Evolutionary conservation across 2,113 vertebrate species (phyloP).

Genomic region (Chascanopsetta lugubris): DNA sequence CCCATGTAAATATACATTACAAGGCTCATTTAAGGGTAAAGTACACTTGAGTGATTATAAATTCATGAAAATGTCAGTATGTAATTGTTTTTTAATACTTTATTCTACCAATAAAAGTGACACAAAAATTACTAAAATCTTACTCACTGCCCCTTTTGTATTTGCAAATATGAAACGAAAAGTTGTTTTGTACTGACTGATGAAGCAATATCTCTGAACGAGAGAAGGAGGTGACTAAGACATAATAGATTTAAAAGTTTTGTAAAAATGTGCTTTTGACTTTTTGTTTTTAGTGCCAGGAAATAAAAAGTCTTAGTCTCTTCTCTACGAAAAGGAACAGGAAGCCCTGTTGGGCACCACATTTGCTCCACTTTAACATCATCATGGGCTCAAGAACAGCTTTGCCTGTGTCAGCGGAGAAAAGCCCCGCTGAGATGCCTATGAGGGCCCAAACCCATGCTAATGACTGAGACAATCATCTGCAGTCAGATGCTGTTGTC

Average conservation of each 20-base stretch:
- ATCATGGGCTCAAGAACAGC: conserved; percentile 45
- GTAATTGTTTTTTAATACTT: too few species aligned
- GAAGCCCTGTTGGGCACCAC: neutral
- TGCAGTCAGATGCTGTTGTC: conserved; percentile 64
- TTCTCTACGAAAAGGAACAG: neutral
- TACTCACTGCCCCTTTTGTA: too few species aligned
- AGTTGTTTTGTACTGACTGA: conserved; percentile 7
- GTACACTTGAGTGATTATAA: too few species aligned
- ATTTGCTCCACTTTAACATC: conserved; percentile 35
- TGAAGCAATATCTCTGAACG: neutral
- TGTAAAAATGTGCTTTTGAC: neutral
- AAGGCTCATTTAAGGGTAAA: too few species aligned
- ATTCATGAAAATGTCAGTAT: too few species aligned
- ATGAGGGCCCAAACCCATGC: conserved; percentile 27
- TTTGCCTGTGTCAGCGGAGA: conserved; percentile 41
- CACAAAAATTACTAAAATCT: too few species aligned
- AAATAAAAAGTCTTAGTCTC: too few species aligned
- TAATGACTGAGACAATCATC: conserved; percentile 61
- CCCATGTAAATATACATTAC: too few species aligned
- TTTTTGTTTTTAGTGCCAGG: too few species aligned
- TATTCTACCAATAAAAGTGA: too few species aligned
- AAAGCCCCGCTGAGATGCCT: conserved; percentile 40
- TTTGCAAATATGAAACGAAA: conserved; percentile 23
- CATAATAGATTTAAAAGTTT: conserved; percentile 26
- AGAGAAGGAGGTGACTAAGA: conserved; percentile 16